A percentile compares a stretch with the other conserved stretches of the same genome.
These are phyloP conservation scores for Drosophila kuntzei DNA, from an alignment of 2,888 invertebrate genomes.

Conservation along the genomic window DNA sequence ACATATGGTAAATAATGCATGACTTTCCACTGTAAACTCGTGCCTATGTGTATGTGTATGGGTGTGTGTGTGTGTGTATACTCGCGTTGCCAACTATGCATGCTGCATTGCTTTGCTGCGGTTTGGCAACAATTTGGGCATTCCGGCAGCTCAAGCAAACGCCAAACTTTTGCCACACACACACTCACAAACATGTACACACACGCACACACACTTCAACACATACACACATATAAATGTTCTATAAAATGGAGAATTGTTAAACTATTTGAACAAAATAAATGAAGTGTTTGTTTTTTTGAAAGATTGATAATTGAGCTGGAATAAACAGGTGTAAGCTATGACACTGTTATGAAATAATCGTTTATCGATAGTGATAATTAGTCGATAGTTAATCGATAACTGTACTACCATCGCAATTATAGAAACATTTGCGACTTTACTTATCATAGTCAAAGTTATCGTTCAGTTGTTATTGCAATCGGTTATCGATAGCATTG, in stretches of 20 bases:
- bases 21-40: background rate
- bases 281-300: background rate
- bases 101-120: constrained; percentile 32
- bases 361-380: background rate
- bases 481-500: background rate
- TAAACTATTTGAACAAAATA: constrained; percentile 1
- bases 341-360: background rate
- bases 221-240: no score
- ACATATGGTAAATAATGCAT: constrained; percentile 17
- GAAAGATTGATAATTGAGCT: background rate
- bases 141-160: constrained; percentile 25
- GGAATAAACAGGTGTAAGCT: no score
- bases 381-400: background rate
- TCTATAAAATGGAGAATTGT: background rate
- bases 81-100: constrained; percentile 27
- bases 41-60: background rate
- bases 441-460: background rate
- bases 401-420: background rate
- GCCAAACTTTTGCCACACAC: constrained; percentile 31
- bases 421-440: background rate
- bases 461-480: background rate
- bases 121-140: constrained; percentile 38
- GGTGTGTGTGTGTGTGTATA: background rate
- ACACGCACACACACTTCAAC: background rate
- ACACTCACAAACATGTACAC: constrained; percentile 1